Percentiles rank a stretch among this genome's conserved stretches.
These are phyloP conservation scores for Andrena minutula DNA, from an alignment of 2,888 invertebrate genomes.

Conservation along the genomic window DNA sequence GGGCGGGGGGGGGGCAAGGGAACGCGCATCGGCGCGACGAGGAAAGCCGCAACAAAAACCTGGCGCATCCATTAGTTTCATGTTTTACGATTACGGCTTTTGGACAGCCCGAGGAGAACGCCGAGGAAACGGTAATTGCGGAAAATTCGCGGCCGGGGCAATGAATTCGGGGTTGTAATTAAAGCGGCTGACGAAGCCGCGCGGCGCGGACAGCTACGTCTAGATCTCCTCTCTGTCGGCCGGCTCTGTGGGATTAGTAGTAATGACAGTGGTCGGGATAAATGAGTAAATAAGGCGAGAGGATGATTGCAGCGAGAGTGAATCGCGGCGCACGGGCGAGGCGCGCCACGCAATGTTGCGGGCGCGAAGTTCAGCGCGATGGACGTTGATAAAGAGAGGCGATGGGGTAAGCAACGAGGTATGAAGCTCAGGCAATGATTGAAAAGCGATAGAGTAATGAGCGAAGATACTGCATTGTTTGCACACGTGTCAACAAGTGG, in stretches of 20 bases:
- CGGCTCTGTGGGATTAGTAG: too few relatives aligned
- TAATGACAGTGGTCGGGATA: neutral
- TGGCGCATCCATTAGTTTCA: conserved; percentile 64
- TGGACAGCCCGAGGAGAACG: conserved; percentile 4
- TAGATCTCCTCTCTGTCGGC: neutral
- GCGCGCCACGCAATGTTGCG: neutral
- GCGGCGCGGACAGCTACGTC: neutral
- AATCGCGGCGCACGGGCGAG: neutral
- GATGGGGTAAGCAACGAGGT: neutral
- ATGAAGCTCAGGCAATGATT: neutral
- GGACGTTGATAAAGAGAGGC: neutral
- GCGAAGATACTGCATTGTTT: neutral
- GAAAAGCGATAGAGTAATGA: conserved; percentile 10
- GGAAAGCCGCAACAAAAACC: conserved; percentile 56
- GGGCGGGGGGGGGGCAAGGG: conserved; percentile 29
- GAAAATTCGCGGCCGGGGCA: conserved; percentile 64
- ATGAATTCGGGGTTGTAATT: conserved; percentile 74
- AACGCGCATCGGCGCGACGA: conserved; percentile 34
- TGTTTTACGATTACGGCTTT: conserved; percentile 62
- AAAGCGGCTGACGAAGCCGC: conserved; percentile 32
- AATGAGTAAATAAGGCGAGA: neutral
- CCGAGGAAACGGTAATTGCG: conserved; percentile 66
- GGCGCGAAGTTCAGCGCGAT: neutral
- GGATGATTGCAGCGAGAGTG: neutral
- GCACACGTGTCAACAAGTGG: neutral